Evolutionary conservation across 2,888 invertebrate species (phyloP).

Genomic region (Sphecodes monilicornis): DNA sequence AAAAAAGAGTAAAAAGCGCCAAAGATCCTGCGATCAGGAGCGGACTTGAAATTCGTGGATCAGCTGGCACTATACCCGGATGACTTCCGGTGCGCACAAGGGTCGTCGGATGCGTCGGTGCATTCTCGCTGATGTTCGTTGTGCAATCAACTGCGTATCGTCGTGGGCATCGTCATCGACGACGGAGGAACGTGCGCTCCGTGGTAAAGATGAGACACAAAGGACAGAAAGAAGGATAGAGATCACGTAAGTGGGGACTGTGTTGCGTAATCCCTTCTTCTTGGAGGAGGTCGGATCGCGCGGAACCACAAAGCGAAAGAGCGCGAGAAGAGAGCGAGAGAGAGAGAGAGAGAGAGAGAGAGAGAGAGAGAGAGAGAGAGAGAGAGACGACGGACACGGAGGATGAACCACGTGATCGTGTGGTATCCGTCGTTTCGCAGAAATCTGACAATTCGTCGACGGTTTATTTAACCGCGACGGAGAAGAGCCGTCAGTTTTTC

Average conservation of each 20-base stretch:
- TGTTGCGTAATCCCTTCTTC: slow-evolving; percentile 69
- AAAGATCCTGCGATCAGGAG: neutral
- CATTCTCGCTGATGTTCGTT: slow-evolving; percentile 55
- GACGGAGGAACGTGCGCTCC: slow-evolving; percentile 41
- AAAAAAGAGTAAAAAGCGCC: too few relatives aligned
- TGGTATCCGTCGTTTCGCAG: slow-evolving; percentile 64
- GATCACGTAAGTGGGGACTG: slow-evolving; percentile 52
- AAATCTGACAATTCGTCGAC: slow-evolving; percentile 62
- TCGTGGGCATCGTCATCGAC: slow-evolving; percentile 34
- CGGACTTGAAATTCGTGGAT: neutral
- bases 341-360: too few relatives aligned
- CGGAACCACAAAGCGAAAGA: neutral
- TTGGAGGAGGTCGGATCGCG: slow-evolving; percentile 39
- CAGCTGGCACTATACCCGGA: neutral
- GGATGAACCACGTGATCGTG: neutral
- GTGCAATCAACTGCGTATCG: slow-evolving; percentile 60
- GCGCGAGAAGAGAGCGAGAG: neutral
- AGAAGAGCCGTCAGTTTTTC: neutral
- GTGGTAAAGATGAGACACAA: slow-evolving; percentile 25
- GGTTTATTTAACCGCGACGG: slow-evolving; percentile 48
- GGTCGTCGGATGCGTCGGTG: slow-evolving; percentile 65
- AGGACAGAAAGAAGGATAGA: slow-evolving; percentile 59
- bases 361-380: neutral
- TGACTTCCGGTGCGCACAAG: slow-evolving; percentile 68
- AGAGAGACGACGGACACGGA: slow-evolving; percentile 10